A percentile compares a stretch with the other conserved stretches of the same genome.
These are phyloP conservation scores for Ardeotis arabs DNA, from an alignment of 2,113 vertebrate species.

Conservation along the genomic window DNA sequence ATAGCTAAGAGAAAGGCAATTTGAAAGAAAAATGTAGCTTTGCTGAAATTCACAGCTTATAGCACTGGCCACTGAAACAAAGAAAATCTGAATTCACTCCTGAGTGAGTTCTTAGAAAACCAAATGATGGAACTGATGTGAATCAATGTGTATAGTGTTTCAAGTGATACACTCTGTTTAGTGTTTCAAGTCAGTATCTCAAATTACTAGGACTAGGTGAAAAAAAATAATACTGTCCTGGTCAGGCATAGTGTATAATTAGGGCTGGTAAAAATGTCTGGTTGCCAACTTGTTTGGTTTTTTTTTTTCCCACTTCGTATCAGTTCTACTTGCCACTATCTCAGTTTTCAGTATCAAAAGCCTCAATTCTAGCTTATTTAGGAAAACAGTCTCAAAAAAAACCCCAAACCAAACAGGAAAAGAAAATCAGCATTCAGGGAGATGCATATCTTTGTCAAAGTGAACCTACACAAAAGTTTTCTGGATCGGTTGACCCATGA, in stretches of 20 bases:
- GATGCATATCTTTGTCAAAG: not conserved
- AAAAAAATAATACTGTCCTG: not conserved
- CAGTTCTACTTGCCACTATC: not conserved
- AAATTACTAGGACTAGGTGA: not conserved
- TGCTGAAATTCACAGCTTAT: not conserved
- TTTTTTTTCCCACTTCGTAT: not conserved
- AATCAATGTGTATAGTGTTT: not conserved
- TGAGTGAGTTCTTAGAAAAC: not conserved
- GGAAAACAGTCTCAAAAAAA: not conserved
- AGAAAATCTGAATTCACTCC: not conserved
- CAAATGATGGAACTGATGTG: not conserved
- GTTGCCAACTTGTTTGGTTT: not conserved
- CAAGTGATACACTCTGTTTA: not conserved
- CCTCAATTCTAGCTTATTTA: not conserved
- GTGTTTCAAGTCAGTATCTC: not conserved
- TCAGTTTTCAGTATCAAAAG: not conserved
- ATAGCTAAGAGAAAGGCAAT: not conserved
- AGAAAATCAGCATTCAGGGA: not conserved
- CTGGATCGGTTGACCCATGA: not conserved
- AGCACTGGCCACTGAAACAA: not conserved
- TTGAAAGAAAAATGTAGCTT: not conserved
- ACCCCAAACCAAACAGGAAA: not conserved
- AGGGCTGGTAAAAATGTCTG: not conserved
- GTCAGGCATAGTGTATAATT: not conserved
- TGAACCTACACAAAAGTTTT: not conserved